These are phyloP conservation scores for Pseudocheirus occidentalis DNA, from an alignment of 2,797 vertebrate species.

Conservation along the genomic window DNA sequence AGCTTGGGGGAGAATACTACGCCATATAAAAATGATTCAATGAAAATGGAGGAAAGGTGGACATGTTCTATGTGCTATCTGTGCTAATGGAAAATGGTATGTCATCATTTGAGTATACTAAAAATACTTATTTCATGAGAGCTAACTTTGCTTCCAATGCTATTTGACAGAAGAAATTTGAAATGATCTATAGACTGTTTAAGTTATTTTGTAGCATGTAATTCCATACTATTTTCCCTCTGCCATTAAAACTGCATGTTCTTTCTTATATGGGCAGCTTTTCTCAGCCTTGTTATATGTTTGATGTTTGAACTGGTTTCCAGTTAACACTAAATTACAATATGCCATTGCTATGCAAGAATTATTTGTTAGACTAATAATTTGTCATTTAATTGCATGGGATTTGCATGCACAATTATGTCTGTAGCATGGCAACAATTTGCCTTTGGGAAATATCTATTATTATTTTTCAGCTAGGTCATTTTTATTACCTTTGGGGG, in stretches of 20 bases:
- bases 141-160: not conserved
- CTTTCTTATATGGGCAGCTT: conserved; percentile 4
- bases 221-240: conserved; percentile 19
- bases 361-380: conserved; percentile 13
- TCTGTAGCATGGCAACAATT: not conserved
- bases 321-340: not conserved
- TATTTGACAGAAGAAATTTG: conserved; percentile 1
- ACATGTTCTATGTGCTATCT: not conserved
- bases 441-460: conserved; percentile 9
- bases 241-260: conserved; percentile 22
- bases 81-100: not conserved
- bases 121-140: not conserved
- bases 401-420: conserved; percentile 29
- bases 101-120: not conserved
- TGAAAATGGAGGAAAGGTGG: not conserved
- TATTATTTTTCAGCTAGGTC: conserved; percentile 33
- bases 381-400: conserved; percentile 25
- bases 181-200: conserved; percentile 29
- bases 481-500: conserved; percentile 3
- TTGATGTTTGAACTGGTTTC: not conserved
- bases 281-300: not conserved
- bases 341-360: not conserved
- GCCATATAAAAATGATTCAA: conserved; percentile 24
- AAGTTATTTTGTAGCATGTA: conserved; percentile 3
- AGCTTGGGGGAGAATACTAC: not conserved